phyloP scores from a whole-genome alignment of 1,140 invertebrate genomes.

The Drosophila pectinifera region DNA sequence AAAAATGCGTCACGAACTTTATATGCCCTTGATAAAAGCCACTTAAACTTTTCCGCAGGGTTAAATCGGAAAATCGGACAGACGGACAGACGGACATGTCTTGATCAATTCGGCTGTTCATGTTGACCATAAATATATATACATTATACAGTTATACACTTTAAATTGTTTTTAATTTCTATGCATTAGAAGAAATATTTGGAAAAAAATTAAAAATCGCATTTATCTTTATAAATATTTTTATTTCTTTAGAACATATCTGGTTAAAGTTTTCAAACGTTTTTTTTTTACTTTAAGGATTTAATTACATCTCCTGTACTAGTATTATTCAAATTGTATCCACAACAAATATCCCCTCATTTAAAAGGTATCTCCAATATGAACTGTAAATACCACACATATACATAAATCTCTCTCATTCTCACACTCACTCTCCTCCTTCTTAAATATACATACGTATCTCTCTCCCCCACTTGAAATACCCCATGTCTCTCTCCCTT shows the following conservation, averaged over 20 bases:
- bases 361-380: constrained; percentile 1
- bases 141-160: no score
- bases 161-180: no score
- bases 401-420: background rate
- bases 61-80: background rate
- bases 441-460: background rate
- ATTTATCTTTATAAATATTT: no score
- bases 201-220: no score
- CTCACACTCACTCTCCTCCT: background rate
- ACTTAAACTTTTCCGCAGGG: constrained; percentile 7
- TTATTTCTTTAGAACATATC: no score
- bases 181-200: no score
- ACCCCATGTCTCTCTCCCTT: background rate
- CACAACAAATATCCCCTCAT: background rate
- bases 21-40: constrained; percentile 15
- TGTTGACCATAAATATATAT: no score
- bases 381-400: constrained; percentile 1
- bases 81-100: background rate
- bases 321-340: no score
- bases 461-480: background rate
- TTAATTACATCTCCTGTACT: background rate
- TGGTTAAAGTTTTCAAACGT: no score
- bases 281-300: no score
- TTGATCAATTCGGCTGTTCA: no score
- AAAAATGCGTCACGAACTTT: constrained; percentile 44